Evolutionary conservation across 1,140 invertebrate species (phyloP), one percentile per base, ranked within the genome.

Genomic region (Cyrtorhinus lividipennis): DNA sequence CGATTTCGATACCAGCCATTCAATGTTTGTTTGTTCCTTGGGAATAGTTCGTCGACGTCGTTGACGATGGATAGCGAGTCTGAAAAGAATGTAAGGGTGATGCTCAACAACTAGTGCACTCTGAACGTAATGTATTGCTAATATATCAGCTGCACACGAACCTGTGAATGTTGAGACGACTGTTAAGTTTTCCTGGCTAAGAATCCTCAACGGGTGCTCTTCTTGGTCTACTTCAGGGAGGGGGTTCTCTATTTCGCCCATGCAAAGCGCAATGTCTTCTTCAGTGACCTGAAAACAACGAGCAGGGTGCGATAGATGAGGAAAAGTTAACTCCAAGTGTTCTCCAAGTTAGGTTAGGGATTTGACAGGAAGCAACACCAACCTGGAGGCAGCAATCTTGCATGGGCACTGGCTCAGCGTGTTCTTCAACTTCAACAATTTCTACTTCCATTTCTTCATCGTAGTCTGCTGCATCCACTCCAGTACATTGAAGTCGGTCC

Each of bases 101-200:
- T 20, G 27, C 13, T 10, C 24, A 10, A 3, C n/a, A n/a, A n/a
- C n/a, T 3, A 25, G 13, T 59, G 22, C 24, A 24, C 24, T 59
- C 8, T 59, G 3, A 8, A 5, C 27, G 18, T 10, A 24, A 5
- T 59, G 10, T 24, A 5, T 25, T 23, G 3, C 12, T 25, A 20
- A 20, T 20, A n/a, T n/a, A n/a, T n/a, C n/a, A n/a, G n/a, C n/a
- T n/a, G n/a, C n/a, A n/a, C n/a, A n/a, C n/a, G n/a, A n/a, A 81
- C 81, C 81, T 66, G 85, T 87, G 68, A 91, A 90, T 13, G 87
- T 89, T 20, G 90, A 92, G 8, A 92, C 87, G 24, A 91, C 83
- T 10, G 90, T 92, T 62, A 93, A 76, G 74, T 92, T 92, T 75
- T 92, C 89, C 73, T 92, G 87, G 71, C 90, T 92, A 12, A 93